These are phyloP conservation scores for Onychostoma macrolepis DNA, from an alignment of 2,113 vertebrate genomes.

Conservation along the genomic window DNA sequence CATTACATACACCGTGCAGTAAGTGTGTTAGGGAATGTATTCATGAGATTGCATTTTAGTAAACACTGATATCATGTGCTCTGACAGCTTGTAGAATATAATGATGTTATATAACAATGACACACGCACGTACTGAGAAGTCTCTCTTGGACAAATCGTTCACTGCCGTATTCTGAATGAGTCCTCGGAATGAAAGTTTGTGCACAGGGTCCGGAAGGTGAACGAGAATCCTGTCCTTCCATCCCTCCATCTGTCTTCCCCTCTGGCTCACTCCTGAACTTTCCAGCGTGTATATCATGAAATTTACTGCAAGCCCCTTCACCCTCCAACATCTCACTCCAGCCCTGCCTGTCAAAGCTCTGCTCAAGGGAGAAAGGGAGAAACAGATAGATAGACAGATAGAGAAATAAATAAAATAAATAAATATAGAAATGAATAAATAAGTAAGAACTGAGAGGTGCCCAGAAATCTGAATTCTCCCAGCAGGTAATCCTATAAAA, in stretches of 20 bases:
- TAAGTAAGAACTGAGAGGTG: slow-evolving; percentile 54
- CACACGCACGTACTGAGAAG: background rate
- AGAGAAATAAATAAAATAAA: slow-evolving; percentile 53
- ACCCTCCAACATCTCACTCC: slow-evolving; percentile 74
- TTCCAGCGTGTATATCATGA: slow-evolving; percentile 69
- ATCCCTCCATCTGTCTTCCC: slow-evolving; percentile 54
- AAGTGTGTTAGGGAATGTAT: background rate
- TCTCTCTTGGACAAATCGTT: slow-evolving; percentile 15
- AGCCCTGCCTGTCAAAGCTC: slow-evolving; percentile 74
- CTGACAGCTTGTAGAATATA: background rate
- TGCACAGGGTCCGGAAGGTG: background rate
- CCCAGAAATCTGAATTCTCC: slow-evolving; percentile 71
- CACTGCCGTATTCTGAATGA: background rate
- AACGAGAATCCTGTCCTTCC: slow-evolving; percentile 27
- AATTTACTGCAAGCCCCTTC: slow-evolving; percentile 68
- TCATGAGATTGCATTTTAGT: slow-evolving; percentile 12
- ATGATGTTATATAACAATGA: slow-evolving; percentile 14
- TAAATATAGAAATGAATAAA: slow-evolving; percentile 69
- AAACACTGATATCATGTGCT: slow-evolving; percentile 8
- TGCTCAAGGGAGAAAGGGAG: slow-evolving; percentile 36
- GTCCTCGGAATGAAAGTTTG: background rate
- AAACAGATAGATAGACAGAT: slow-evolving; percentile 22
- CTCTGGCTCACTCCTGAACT: slow-evolving; percentile 73
- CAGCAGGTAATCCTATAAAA: slow-evolving; percentile 80
- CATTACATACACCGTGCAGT: background rate